Base-by-base conservation (phyloP, 2,113 vertebrate genomes). In the Hystrix brachyura region DNA sequence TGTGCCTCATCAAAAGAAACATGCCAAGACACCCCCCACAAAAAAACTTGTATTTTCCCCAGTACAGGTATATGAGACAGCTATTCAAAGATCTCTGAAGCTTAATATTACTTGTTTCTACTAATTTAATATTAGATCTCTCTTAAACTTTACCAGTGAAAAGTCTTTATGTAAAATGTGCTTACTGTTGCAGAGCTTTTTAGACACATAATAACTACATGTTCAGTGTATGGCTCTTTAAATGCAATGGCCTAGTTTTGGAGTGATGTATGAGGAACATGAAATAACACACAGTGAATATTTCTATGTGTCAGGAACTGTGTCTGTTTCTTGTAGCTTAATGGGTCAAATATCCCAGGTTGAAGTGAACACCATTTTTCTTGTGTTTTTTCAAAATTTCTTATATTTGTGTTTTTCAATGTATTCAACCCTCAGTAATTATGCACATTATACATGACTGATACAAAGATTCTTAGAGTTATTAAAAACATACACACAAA, bases 61-160 rank as follows among this genome's bases (percentile, higher is more conserved):
- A 76, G 7, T 76, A 27, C 21, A 94, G 9, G 27, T 57, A 32
- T 55, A 21, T 51, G 43, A 67, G 38, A 48, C n/a, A 95, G 80
- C 82, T 85, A 85, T 76, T 97, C 11, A 72, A 95, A 89, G 15
- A 86, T 55, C 6, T 80, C 67, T 95, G 18, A 80, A 51, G 67
- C 21, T 55, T 62, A 74, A 92, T 92, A 13, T 5, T 91, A 17
- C 14, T 91, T 92, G 13, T 67, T 81, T 88, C 19, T 57, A 7
- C 32, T 87, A 87, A 92, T 62, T 97, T 76, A 76, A 46, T 32
- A 64, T 74, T 64, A 92, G 38, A 27, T 23, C 57, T 0, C 10
- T 72, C 27, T 95, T 29, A 76, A 76, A 60, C n/a, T 88, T 88
- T 79, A 65, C 80, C n/a, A 43, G n/a, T 64, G 34, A 91, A 89